Conservation (phyloP, 2,797 vertebrate species). For the Sternarchorhynchus goeldii region DNA sequence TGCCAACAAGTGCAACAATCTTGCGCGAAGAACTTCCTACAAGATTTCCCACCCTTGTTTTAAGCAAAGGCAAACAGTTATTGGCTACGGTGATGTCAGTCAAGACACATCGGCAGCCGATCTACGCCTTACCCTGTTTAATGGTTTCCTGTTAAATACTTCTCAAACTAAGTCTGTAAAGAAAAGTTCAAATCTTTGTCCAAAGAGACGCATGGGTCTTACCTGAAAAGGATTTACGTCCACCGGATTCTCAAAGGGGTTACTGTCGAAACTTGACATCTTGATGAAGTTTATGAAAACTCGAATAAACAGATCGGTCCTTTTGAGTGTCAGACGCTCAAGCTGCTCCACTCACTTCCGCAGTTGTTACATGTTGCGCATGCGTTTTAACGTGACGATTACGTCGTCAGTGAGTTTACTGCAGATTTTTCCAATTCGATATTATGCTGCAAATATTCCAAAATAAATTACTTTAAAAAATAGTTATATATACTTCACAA, state of each 20-base stretch:
- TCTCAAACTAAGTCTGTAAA: neutral
- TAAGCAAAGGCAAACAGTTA: slow-evolving; percentile 22
- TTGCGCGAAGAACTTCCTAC: slow-evolving; percentile 9
- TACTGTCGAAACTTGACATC: slow-evolving; percentile 87
- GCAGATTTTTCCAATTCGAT: neutral
- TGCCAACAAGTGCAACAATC: neutral
- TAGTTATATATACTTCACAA: too few relatives aligned
- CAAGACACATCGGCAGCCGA: slow-evolving; percentile 20
- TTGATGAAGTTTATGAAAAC: slow-evolving; percentile 38
- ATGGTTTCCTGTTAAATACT: slow-evolving; percentile 54
- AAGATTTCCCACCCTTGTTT: slow-evolving; percentile 1
- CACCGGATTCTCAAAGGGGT: slow-evolving; percentile 85
- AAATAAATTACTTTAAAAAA: neutral
- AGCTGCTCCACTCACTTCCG: slow-evolving; percentile 65
- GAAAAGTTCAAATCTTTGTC: neutral
- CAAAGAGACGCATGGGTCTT: slow-evolving; percentile 38
- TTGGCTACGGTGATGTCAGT: slow-evolving; percentile 58
- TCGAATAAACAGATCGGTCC: slow-evolving; percentile 54
- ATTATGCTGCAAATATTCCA: neutral
- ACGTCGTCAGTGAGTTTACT: slow-evolving; percentile 24
- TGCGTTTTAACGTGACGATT: slow-evolving; percentile 45
- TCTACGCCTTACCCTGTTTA: slow-evolving; percentile 37
- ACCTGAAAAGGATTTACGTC: slow-evolving; percentile 91
- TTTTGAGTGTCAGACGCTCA: slow-evolving; percentile 17
- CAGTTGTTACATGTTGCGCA: slow-evolving; percentile 58